These are phyloP conservation scores for Pomphorhynchus laevis DNA, from an alignment of 1,140 invertebrate species.

Conservation along the genomic window DNA sequence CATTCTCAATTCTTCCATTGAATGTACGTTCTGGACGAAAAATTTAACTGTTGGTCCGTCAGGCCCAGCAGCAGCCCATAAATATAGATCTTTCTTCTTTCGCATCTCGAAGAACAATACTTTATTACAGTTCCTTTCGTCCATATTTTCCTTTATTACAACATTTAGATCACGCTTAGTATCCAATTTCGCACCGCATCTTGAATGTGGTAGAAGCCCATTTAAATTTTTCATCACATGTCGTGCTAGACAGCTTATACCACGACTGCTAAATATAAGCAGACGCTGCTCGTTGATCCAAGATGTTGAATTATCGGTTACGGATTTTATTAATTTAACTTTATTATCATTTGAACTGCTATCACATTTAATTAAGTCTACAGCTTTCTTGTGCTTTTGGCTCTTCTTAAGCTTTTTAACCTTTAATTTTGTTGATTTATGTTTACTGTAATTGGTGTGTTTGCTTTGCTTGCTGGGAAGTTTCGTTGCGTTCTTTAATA, in stretches of 20 bases:
- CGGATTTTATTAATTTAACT: too few relatives aligned
- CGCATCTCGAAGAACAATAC: slow-evolving; percentile 61
- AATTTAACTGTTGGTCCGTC: slow-evolving; percentile 70
- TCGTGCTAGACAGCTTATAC: slow-evolving; percentile 48
- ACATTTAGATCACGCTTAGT: background rate
- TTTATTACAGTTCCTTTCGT: slow-evolving; percentile 86
- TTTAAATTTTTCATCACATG: slow-evolving; percentile 79
- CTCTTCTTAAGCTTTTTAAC: background rate
- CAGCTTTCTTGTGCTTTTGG: background rate
- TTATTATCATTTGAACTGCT: too few relatives aligned
- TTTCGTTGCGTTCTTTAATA: background rate
- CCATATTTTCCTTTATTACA: slow-evolving; percentile 30
- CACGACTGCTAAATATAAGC: slow-evolving; percentile 52
- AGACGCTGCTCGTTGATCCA: slow-evolving; percentile 75
- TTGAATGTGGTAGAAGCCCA: slow-evolving; percentile 62
- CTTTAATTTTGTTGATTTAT: background rate
- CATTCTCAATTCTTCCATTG: slow-evolving; percentile 77
- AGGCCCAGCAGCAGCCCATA: slow-evolving; percentile 56
- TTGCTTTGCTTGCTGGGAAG: slow-evolving; percentile 1
- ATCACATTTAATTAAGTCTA: too few relatives aligned
- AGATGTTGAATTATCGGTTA: slow-evolving; percentile 6
- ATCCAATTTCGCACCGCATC: slow-evolving; percentile 22
- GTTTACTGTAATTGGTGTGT: background rate
- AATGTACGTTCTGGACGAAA: slow-evolving; percentile 75
- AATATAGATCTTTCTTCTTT: slow-evolving; percentile 54